Percentiles rank a stretch among this genome's conserved stretches.
Conservation (phyloP, 1,140 invertebrate genomes). For the Leptinotarsa undecemlineata region DNA sequence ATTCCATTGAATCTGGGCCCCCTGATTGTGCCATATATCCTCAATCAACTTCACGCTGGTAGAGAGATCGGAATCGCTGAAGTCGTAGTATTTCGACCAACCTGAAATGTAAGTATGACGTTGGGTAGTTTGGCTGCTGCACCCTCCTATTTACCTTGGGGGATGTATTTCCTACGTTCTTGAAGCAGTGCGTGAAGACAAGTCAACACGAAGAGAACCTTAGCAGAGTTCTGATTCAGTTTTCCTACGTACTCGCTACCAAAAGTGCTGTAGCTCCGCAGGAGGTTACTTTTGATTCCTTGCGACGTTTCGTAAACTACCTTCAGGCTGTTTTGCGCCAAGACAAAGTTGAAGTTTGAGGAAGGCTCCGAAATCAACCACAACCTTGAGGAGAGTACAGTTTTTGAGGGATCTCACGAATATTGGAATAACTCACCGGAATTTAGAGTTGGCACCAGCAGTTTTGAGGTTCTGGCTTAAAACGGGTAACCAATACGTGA, state of each 20-base stretch:
- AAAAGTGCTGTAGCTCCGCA: conserved; percentile 56
- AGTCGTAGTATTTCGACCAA: conserved; percentile 90
- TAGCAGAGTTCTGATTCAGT: conserved; percentile 49
- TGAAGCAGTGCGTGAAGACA: conserved; percentile 88
- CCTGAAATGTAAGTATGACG: conserved; percentile 55
- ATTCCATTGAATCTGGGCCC: conserved; percentile 67
- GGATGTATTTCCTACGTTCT: conserved; percentile 84
- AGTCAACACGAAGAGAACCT: conserved; percentile 71
- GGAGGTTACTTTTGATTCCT: conserved; percentile 64
- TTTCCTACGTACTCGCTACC: conserved; percentile 50
- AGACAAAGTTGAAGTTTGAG: conserved; percentile 65
- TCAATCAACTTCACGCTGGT: conserved; percentile 76
- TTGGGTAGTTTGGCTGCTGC: too few relatives aligned
- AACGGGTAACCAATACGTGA: conserved; percentile 74
- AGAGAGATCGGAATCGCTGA: conserved; percentile 81
- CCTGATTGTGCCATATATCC: conserved; percentile 59
- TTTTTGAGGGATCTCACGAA: neutral
- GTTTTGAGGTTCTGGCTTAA: conserved; percentile 74
- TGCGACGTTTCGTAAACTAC: conserved; percentile 82
- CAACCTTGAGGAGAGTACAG: conserved; percentile 61
- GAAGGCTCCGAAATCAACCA: conserved; percentile 78
- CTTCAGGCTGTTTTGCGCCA: conserved; percentile 63
- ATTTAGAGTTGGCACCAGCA: conserved; percentile 61
- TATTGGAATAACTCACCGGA: conserved; percentile 36
- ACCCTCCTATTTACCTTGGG: conserved; percentile 58